Evolutionary conservation across 1,140 invertebrate species (phyloP).

Genomic region (Sipha flava): DNA sequence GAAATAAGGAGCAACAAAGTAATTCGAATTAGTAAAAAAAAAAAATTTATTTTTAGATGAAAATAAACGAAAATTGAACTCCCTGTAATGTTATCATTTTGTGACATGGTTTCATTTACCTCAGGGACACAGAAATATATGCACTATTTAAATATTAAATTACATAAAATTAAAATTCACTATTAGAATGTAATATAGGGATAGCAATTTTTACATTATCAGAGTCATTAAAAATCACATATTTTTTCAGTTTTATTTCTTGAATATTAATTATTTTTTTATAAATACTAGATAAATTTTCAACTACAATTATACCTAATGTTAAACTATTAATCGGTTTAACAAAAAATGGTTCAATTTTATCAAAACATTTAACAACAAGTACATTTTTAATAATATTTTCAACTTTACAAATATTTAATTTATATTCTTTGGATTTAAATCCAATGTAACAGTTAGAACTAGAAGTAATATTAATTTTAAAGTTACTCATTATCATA

Average conservation of each 20-base stretch:
- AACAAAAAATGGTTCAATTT: background rate
- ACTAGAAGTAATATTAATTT: background rate
- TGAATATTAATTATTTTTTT: background rate
- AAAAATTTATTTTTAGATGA: too few species aligned
- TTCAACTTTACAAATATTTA: background rate
- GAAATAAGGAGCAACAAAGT: too few species aligned
- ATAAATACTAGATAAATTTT: background rate
- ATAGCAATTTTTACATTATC: background rate
- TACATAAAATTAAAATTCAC: too few species aligned
- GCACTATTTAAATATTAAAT: too few species aligned
- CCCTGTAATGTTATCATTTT: too few species aligned
- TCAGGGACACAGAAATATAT: too few species aligned
- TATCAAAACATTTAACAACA: background rate
- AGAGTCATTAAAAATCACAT: background rate
- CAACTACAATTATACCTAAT: background rate
- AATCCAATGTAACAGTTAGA: background rate
- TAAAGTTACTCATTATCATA: background rate
- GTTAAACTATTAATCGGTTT: background rate
- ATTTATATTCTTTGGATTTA: background rate
- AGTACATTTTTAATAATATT: background rate
- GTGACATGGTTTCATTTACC: too few species aligned
- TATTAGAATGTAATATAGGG: background rate
- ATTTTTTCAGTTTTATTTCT: background rate
- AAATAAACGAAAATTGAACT: too few species aligned
- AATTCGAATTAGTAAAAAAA: too few species aligned